Percentiles rank a stretch among this genome's conserved stretches.
Evolutionary conservation across 2,797 vertebrate species (phyloP).

Genomic region (Rachycentron canadum): DNA sequence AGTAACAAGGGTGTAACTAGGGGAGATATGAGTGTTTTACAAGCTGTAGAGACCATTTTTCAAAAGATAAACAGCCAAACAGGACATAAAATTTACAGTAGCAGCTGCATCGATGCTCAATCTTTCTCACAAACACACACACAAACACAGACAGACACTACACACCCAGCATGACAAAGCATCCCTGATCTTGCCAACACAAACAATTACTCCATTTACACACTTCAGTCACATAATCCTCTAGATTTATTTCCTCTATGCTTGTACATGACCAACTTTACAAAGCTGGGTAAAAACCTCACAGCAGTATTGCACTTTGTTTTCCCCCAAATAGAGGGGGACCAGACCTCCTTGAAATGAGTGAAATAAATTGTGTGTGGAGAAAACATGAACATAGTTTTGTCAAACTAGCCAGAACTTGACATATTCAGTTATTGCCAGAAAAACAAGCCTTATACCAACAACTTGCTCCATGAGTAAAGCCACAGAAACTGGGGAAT

Average conservation of each 20-base stretch:
- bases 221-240: constrained; percentile 28
- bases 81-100: constrained; percentile 11
- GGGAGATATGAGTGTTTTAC: neutral
- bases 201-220: constrained; percentile 53
- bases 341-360: constrained; percentile 21
- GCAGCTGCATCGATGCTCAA: neutral
- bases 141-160: constrained; percentile 22
- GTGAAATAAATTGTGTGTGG: neutral
- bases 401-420: constrained; percentile 23
- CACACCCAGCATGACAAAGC: constrained; percentile 70
- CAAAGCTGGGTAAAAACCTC: constrained; percentile 19
- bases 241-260: constrained; percentile 21
- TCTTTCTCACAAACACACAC: neutral
- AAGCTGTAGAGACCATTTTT: neutral
- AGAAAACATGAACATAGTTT: constrained; percentile 16
- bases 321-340: neutral
- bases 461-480: constrained; percentile 47
- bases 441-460: constrained; percentile 34
- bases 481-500: constrained; percentile 64
- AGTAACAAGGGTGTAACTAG: constrained; percentile 9
- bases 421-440: constrained; percentile 31
- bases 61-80: constrained; percentile 9
- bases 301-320: neutral
- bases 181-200: constrained; percentile 28
- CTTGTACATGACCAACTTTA: constrained; percentile 1